phyloP scores from a whole-genome alignment of 2,113 vertebrate genomes.

The Turnix velox region DNA sequence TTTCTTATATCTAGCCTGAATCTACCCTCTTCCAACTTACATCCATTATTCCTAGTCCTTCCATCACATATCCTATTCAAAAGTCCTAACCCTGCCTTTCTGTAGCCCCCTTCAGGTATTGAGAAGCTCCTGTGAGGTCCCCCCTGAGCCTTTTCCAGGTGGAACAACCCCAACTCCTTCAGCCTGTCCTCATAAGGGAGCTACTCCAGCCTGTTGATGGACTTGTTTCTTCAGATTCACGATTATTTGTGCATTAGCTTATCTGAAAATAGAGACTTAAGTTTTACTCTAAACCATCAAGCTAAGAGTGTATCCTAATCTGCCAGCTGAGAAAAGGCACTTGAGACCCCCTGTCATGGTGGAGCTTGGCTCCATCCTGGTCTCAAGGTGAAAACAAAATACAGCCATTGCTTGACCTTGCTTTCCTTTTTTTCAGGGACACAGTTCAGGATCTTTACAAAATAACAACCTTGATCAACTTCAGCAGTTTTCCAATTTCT shows the following conservation, averaged over 20 bases:
- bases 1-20: too few relatives aligned
- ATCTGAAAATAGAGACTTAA: neutral
- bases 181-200: too few relatives aligned
- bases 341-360: neutral
- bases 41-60: too few relatives aligned
- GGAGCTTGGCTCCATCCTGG: conserved; percentile 24
- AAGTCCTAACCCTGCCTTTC: too few relatives aligned
- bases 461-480: conserved; percentile 25
- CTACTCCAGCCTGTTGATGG: neutral
- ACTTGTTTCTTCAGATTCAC: neutral
- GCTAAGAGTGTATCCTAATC: neutral
- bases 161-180: too few relatives aligned
- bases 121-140: too few relatives aligned
- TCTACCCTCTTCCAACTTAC: too few relatives aligned
- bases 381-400: conserved; percentile 34
- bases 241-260: neutral
- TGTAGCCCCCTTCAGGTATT: too few relatives aligned
- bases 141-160: too few relatives aligned
- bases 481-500: conserved; percentile 62
- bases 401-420: neutral
- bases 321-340: neutral
- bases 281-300: neutral
- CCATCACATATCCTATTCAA: too few relatives aligned
- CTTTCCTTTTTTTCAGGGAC: conserved; percentile 49
- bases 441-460: conserved; percentile 59